Conservation (phyloP, 1,140 invertebrate species). For the Microvelia longipes region DNA sequence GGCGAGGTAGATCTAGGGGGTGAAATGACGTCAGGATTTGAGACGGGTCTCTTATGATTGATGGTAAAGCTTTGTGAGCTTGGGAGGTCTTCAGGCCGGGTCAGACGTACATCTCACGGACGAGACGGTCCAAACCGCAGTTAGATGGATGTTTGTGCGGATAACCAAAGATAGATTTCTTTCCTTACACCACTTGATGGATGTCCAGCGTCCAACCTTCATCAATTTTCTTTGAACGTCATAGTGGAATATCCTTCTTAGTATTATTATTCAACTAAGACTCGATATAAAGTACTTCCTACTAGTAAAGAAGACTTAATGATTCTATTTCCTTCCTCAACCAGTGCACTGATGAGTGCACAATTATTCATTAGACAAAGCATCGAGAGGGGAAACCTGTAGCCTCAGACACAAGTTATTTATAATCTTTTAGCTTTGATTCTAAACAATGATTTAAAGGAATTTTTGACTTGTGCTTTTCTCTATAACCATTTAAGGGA, state of each 20-base stretch:
- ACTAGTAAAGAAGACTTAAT: neutral
- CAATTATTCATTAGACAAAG: too few species aligned
- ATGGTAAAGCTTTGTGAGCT: neutral
- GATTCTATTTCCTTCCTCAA: neutral
- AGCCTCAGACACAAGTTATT: too few species aligned
- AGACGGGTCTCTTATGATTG: neutral
- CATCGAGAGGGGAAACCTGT: too few species aligned
- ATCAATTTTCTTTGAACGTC: neutral
- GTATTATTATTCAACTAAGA: neutral
- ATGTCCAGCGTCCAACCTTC: neutral
- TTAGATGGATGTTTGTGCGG: neutral
- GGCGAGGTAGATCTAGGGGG: too few species aligned
- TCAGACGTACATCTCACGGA: neutral
- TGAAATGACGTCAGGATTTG: neutral
- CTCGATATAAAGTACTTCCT: neutral
- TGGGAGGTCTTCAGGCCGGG: neutral
- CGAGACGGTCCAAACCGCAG: neutral
- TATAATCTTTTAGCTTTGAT: too few species aligned
- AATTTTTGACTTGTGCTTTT: too few species aligned
- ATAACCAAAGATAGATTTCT: neutral
- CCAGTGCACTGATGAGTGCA: too few species aligned
- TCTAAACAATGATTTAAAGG: too few species aligned
- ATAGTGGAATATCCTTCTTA: neutral
- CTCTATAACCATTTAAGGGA: too few species aligned
- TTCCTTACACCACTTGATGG: neutral